Evolutionary conservation across 2,888 invertebrate genomes (phyloP).

Genomic region (Pogonocherus hispidulus): DNA sequence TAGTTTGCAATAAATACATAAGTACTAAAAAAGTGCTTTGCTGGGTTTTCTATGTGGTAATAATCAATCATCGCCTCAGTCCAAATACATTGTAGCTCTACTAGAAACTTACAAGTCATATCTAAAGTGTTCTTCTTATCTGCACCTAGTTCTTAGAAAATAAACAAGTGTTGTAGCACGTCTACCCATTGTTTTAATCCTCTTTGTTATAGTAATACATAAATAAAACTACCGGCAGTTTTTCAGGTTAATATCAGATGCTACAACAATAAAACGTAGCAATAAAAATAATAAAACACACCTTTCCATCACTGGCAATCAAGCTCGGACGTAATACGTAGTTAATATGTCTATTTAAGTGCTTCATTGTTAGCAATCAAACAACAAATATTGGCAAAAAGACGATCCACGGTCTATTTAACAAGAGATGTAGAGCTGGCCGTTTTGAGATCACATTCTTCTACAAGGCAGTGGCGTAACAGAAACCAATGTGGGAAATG

Average conservation of each 20-base stretch:
- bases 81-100: no score
- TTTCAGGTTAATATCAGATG: constrained; percentile 22
- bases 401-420: constrained; percentile 57
- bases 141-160: background rate
- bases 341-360: constrained; percentile 10
- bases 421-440: constrained; percentile 41
- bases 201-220: constrained; percentile 3
- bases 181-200: constrained; percentile 10
- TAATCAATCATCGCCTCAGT: no score
- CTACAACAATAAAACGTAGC: constrained; percentile 14
- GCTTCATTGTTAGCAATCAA: constrained; percentile 20
- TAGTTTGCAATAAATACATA: no score
- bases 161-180: background rate
- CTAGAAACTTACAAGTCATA: no score
- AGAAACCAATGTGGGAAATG: no score
- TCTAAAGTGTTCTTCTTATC: no score
- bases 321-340: background rate
- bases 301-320: constrained; percentile 14
- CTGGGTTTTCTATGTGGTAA: no score
- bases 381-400: constrained; percentile 27
- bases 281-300: constrained; percentile 23
- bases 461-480: background rate
- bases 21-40: no score
- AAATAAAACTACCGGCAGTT: constrained; percentile 12
- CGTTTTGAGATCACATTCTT: background rate